A percentile compares a stretch with the other conserved stretches of the same genome.
These are phyloP conservation scores for Colletes latitarsis DNA, from an alignment of 1,140 invertebrate species.

Conservation along the genomic window DNA sequence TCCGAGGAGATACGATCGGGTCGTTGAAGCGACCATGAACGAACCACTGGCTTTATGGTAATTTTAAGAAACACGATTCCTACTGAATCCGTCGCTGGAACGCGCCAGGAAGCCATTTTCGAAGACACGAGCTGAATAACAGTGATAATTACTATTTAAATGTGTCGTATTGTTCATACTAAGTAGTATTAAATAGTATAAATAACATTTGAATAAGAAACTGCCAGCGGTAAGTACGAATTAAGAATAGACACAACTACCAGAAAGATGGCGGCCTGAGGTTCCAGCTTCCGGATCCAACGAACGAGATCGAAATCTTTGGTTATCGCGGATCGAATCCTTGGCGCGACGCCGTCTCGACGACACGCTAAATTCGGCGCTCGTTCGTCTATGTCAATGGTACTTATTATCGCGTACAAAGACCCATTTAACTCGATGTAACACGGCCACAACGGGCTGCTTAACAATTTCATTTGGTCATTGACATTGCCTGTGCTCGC, in stretches of 20 bases:
- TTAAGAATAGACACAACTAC: no score
- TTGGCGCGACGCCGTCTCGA: not conserved
- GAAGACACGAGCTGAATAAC: no score
- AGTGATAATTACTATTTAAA: no score
- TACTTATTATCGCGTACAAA: constrained; percentile 17
- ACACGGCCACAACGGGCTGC: not conserved
- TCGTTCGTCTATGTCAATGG: constrained; percentile 16
- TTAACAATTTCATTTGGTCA: constrained; percentile 35
- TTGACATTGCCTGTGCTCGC: constrained; percentile 18
- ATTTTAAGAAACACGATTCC: not conserved
- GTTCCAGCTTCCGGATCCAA: not conserved
- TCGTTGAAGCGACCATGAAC: not conserved
- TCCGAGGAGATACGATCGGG: not conserved
- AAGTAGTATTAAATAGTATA: no score
- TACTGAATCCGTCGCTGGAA: not conserved
- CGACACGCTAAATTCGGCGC: constrained; percentile 12
- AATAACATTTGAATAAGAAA: no score
- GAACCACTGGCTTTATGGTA: not conserved
- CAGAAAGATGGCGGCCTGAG: not conserved
- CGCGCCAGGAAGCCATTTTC: no score
- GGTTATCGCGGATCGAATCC: not conserved
- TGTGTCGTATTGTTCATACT: no score
- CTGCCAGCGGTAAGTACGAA: no score
- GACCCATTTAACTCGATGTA: not conserved
- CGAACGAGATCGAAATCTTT: not conserved